These are phyloP conservation scores for Himalopsyche phryganea DNA, from an alignment of 1,140 invertebrate genomes.

Conservation along the genomic window DNA sequence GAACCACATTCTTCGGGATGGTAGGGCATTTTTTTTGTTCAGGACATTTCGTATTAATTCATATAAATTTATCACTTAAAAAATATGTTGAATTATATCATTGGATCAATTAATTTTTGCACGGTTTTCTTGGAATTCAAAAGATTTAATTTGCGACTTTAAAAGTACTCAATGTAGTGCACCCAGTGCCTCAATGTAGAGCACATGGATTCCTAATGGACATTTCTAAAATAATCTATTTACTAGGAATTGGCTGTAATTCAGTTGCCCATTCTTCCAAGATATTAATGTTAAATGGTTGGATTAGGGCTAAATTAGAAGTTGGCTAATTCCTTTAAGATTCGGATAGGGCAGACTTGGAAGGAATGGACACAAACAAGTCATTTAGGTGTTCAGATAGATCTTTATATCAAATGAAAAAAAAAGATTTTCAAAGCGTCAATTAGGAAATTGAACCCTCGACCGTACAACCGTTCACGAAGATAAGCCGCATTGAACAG, in stretches of 20 bases:
- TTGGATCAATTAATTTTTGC: background rate
- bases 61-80: background rate
- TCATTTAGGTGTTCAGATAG: no score
- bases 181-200: no score
- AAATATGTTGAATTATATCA: background rate
- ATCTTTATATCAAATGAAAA: no score
- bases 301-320: no score
- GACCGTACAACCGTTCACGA: background rate
- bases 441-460: background rate
- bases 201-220: no score
- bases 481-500: background rate
- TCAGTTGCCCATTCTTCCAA: no score
- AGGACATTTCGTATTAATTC: background rate
- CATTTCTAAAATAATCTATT: no score
- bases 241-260: no score
- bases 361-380: no score
- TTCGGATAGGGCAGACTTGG: no score
- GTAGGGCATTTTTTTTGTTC: constrained; percentile 7
- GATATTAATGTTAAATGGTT: no score
- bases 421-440: background rate
- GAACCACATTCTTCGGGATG: constrained; percentile 1
- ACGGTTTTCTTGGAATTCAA: background rate
- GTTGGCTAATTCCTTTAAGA: no score
- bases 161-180: background rate
- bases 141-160: background rate